Conservation (phyloP, 2,797 vertebrate genomes). For the Poeciliopsis presidionis region DNA sequence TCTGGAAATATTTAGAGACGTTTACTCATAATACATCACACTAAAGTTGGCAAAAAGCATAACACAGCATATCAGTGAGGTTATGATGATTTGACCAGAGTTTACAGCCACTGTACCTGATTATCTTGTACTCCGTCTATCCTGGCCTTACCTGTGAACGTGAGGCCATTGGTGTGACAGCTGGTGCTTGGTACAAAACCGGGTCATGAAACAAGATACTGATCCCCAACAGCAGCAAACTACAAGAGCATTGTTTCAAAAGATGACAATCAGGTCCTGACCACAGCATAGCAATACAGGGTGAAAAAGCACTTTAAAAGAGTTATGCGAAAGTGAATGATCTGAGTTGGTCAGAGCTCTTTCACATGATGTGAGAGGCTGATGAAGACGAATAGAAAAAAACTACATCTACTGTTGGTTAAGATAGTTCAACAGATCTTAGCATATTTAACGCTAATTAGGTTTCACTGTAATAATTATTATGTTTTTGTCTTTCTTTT, state of each 20-base stretch:
- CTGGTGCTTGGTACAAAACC: neutral
- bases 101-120: neutral
- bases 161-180: neutral
- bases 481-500: slow-evolving; percentile 47
- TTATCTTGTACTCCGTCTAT: neutral
- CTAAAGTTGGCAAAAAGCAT: neutral
- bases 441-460: neutral
- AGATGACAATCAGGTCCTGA: neutral
- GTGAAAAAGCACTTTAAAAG: neutral
- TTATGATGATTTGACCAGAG: neutral
- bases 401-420: neutral
- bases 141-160: neutral
- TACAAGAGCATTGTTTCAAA: neutral
- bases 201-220: neutral
- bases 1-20: neutral
- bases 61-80: neutral
- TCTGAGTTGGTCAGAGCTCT: neutral
- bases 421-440: neutral
- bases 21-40: neutral
- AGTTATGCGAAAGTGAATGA: neutral
- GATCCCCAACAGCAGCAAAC: neutral
- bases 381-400: neutral
- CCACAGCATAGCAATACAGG: neutral
- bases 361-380: neutral
- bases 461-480: slow-evolving; percentile 7